These are phyloP conservation scores for Zaprionus lachaisei DNA, from an alignment of 1,140 invertebrate species.

Conservation along the genomic window DNA sequence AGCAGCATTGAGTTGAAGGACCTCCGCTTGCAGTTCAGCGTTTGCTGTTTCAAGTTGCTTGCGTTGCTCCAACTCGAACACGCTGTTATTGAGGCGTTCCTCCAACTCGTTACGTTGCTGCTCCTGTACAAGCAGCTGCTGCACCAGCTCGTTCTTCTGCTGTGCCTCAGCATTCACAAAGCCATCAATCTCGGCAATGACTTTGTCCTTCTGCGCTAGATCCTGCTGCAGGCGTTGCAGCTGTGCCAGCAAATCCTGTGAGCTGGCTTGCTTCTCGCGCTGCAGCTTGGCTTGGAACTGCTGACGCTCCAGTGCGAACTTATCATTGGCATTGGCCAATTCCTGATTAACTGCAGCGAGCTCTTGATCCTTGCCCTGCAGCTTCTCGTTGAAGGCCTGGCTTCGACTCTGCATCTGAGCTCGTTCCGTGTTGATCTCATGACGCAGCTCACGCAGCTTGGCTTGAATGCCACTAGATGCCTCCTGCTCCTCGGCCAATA, in stretches of 20 bases:
- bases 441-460: conserved; percentile 91
- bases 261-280: conserved; percentile 73
- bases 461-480: conserved; percentile 88
- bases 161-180: conserved; percentile 74
- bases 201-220: conserved; percentile 73
- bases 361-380: conserved; percentile 76
- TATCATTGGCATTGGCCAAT: conserved; percentile 72
- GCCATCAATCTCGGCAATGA: conserved; percentile 69
- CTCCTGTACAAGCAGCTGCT: conserved; percentile 63
- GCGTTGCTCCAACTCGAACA: conserved; percentile 77
- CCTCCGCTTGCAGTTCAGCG: conserved; percentile 69
- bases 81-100: conserved; percentile 70
- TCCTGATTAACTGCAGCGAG: conserved; percentile 68
- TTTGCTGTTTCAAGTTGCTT: conserved; percentile 74
- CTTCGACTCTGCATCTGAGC: conserved; percentile 86
- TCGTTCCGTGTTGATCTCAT: conserved; percentile 89
- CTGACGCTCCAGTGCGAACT: conserved; percentile 75
- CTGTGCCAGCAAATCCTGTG: conserved; percentile 72
- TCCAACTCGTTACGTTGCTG: conserved; percentile 80
- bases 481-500: conserved; percentile 89
- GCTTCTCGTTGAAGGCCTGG: conserved; percentile 83
- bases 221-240: conserved; percentile 79
- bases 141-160: conserved; percentile 71
- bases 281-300: conserved; percentile 75
- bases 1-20: conserved; percentile 71